These are phyloP conservation scores for Apodemus agrarius DNA, from an alignment of 2,797 vertebrate genomes.

Conservation along the genomic window DNA sequence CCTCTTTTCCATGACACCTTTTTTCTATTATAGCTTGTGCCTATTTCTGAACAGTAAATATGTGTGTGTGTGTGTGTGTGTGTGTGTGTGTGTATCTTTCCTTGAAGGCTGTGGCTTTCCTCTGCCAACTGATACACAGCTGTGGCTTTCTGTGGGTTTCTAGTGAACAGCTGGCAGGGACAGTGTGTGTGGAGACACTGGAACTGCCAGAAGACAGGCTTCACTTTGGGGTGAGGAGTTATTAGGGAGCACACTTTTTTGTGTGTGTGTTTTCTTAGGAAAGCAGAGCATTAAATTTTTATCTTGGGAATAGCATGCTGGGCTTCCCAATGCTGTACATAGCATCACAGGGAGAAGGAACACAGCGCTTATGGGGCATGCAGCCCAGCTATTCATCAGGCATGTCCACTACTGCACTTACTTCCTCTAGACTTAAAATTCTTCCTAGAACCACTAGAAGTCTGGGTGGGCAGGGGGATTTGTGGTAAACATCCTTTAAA, in stretches of 20 bases:
- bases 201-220: background rate
- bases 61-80: no score
- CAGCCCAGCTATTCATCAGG: background rate
- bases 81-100: no score
- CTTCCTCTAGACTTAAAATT: background rate
- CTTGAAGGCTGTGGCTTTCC: background rate
- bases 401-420: background rate
- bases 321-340: background rate
- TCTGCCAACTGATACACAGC: background rate
- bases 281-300: background rate
- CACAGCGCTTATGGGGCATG: background rate
- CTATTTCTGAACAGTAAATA: constrained; percentile 19
- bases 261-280: background rate
- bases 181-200: background rate
- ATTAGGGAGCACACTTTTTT: background rate
- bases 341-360: background rate
- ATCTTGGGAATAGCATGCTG: background rate
- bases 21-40: background rate
- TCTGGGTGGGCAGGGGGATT: background rate
- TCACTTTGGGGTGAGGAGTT: background rate
- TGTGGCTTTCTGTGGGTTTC: background rate
- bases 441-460: background rate
- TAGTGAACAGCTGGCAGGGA: background rate
- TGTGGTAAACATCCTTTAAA: background rate
- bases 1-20: background rate